Conservation (phyloP, 1,140 invertebrate species). For the Trachymyrmex cornetzi region DNA sequence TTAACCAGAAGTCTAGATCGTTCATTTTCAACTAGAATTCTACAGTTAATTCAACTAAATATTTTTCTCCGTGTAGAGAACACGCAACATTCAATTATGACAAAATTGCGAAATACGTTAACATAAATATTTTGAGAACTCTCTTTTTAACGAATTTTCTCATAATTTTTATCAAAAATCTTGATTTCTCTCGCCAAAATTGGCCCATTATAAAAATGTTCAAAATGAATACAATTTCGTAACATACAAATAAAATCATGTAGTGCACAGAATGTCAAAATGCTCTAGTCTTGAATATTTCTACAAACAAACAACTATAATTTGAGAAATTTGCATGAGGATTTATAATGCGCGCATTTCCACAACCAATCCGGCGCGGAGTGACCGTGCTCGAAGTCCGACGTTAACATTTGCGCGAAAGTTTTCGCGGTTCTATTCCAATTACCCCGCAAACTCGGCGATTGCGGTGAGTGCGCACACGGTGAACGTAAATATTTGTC, state of each 20-base stretch:
- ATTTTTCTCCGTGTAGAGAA: not conserved
- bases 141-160: not conserved
- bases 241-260: not conserved
- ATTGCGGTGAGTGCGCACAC: conserved; percentile 44
- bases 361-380: conserved; percentile 17
- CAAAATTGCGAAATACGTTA: not conserved
- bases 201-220: not conserved
- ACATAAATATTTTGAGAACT: not conserved
- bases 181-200: not conserved
- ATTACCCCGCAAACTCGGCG: conserved; percentile 59
- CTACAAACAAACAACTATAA: conserved; percentile 45
- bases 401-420: conserved; percentile 54
- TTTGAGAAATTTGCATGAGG: conserved; percentile 55
- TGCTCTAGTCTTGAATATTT: conserved; percentile 17
- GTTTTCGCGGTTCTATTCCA: conserved; percentile 63
- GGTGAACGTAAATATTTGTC: conserved; percentile 56
- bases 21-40: no score
- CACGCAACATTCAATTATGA: not conserved
- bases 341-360: conserved; percentile 50
- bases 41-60: no score
- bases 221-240: not conserved
- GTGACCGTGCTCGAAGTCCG: conserved; percentile 42
- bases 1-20: no score
- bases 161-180: not conserved
- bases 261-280: not conserved